Evolutionary conservation across 2,888 invertebrate species (phyloP), one percentile per base, ranked within the genome.

Genomic region (Papilio elwesi): DNA sequence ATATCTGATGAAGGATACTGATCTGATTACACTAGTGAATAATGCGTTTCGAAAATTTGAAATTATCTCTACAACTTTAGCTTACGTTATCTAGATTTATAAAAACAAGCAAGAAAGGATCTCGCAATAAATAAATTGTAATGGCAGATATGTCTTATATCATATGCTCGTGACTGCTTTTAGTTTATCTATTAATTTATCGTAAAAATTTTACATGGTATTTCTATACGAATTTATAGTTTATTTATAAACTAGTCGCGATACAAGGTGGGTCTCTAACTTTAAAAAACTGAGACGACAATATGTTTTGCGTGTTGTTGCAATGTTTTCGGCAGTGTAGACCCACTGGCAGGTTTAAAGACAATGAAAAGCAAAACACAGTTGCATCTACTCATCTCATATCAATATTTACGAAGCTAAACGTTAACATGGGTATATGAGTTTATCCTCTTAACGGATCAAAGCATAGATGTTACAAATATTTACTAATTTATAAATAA

Each of bases 401-500:
- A 67, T 64, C 57, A 59, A 68, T 63, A 66, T 68, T 71, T 71
- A 64, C 49, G 63, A 63, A 47, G 49, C 8, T 57, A 43, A 64
- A 68, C 68, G 16, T 43, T 52, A 43, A 36, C 38, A 7, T 64
- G n/a, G n/a, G n/a, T 38, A 73, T 59, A 53, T 53, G 7, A 64
- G 55, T 43, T 43, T 43, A 43, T 68, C 57, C 59, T 67, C 57
- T 71, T 68, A 69, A 43, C 36, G 66, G 59, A 69, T 68, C 71
- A 71, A 65, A 43, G 43, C 68, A 67, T 67, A 68, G 53, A 68
- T 68, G 71, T 67, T 70, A 52, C 70, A 73, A 70, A 73, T 73
- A 62, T 73, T 73, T 73, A 66, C 70, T 47, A 70, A 62, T 66
- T 53, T 74, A 74, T 74, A 74, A 70, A 74, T 74, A 74, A 53